Base-by-base conservation (phyloP, 2,888 invertebrate genomes). In the Melanostoma scalare region DNA sequence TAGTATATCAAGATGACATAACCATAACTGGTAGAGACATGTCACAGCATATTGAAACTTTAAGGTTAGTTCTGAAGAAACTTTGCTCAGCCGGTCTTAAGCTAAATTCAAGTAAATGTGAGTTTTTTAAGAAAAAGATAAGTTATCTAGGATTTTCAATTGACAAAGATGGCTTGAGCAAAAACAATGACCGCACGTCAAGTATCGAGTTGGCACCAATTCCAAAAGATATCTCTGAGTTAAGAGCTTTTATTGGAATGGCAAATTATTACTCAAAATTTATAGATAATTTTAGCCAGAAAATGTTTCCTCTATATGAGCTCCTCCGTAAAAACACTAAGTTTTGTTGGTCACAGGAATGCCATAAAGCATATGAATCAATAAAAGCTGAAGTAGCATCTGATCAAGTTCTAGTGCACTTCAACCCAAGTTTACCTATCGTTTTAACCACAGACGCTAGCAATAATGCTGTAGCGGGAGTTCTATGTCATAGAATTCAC, bases 231-330 rank as follows among this genome's bases (percentile, higher is more conserved):
- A 71, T 85, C 0, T 58, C 69, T 5, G 85, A 87, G 65, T 73
- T 89, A 0, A 86, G 86, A 48, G 85, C 88, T 2, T 89, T 89
- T 55, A 42, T 88, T 1, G 89, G 89, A 20, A 20, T 20, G 20
- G 20, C 20, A 20, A 20, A 20, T 20, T 20, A 20, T 20, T 20
- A 20, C 20, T 20, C 20, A 20, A 20, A 20, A 20, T 20, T 20
- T 1, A 20, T 20, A 20, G 20, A 20, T 20, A 20, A 20, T 20
- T 20, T 20, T 20, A 20, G 20, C 20, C 20, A 20, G 20, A 20
- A 20, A 20, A 20, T 20, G 20, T 20, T 20, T 20, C 20, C 20
- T 20, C 20, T 20, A 20, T 20, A 20, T 20, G 20, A 20, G 20
- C 38, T 75, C 3, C 48, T 58, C 20, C 20, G 20, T 4, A 60